Evolutionary conservation across 2,113 vertebrate genomes (phyloP).

Genomic region (Indri indri): DNA sequence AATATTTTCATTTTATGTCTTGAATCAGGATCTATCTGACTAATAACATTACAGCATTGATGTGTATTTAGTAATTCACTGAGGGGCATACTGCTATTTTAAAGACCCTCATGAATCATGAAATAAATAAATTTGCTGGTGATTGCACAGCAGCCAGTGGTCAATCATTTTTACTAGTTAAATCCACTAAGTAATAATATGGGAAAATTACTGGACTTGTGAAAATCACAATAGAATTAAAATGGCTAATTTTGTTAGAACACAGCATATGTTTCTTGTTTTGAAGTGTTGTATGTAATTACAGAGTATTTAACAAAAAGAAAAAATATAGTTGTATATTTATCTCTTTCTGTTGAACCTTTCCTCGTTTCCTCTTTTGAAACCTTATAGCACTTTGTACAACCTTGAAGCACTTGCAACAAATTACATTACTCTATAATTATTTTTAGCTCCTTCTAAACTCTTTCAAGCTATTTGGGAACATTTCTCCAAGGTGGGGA

Average conservation of each 20-base stretch:
- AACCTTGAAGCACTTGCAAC: background rate
- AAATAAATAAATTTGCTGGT: conserved; percentile 16
- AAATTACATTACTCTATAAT: background rate
- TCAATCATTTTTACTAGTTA: conserved; percentile 29
- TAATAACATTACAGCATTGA: background rate
- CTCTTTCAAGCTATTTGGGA: background rate
- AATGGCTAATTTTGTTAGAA: conserved; percentile 14
- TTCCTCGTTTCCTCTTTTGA: background rate
- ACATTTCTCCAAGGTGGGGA: background rate
- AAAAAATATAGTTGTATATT: background rate
- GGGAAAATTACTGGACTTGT: background rate
- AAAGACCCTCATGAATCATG: background rate
- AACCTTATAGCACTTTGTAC: background rate
- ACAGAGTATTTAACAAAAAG: conserved; percentile 3
- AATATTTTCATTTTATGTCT: conserved; percentile 21
- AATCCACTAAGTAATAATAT: background rate
- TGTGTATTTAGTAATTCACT: background rate
- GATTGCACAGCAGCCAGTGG: background rate
- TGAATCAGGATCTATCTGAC: background rate
- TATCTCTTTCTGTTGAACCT: background rate
- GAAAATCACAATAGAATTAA: background rate
- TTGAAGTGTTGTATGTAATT: conserved; percentile 4
- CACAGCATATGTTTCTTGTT: background rate
- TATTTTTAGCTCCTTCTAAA: background rate
- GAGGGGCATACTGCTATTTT: background rate